Conservation (phyloP, 2,113 vertebrate genomes). For the Apodemus sylvaticus region DNA sequence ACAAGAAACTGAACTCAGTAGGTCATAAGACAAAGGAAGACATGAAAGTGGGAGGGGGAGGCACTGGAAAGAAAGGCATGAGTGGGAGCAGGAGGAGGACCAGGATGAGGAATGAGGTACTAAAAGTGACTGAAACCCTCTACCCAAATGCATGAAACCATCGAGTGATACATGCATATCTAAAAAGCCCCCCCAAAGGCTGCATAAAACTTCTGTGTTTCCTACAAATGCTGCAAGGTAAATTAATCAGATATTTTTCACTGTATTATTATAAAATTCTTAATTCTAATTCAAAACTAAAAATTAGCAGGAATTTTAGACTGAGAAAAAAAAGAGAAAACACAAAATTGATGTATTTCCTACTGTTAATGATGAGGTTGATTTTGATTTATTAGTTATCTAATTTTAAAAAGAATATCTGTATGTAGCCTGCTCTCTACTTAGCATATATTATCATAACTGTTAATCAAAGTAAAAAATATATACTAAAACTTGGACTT, state of each 20-base stretch:
- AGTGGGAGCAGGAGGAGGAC: not conserved
- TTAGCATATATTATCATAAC: slow-evolving; percentile 43
- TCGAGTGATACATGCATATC: not conserved
- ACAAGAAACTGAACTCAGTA: not conserved
- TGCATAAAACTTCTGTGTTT: not conserved
- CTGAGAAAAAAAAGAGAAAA: not conserved
- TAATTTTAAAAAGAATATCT: slow-evolving; percentile 56
- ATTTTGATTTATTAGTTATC: slow-evolving; percentile 33
- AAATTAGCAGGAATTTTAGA: slow-evolving; percentile 40
- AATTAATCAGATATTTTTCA: not conserved
- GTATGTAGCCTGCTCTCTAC: not conserved
- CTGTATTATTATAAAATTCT: not conserved
- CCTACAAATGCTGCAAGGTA: not conserved
- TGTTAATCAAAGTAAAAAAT: slow-evolving; percentile 64
- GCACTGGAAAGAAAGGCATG: no score
- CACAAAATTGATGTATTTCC: slow-evolving; percentile 21
- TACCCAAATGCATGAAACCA: not conserved
- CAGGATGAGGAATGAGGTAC: no score
- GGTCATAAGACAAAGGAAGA: not conserved
- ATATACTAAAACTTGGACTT: slow-evolving; percentile 24
- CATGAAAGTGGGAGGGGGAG: no score
- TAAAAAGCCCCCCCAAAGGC: not conserved
- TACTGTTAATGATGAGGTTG: slow-evolving; percentile 21
- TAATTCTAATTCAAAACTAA: slow-evolving; percentile 51
- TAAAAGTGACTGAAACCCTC: not conserved